Evolutionary conservation across 2,888 invertebrate species (phyloP).

Genomic region (Pachymerium ferrugineum): DNA sequence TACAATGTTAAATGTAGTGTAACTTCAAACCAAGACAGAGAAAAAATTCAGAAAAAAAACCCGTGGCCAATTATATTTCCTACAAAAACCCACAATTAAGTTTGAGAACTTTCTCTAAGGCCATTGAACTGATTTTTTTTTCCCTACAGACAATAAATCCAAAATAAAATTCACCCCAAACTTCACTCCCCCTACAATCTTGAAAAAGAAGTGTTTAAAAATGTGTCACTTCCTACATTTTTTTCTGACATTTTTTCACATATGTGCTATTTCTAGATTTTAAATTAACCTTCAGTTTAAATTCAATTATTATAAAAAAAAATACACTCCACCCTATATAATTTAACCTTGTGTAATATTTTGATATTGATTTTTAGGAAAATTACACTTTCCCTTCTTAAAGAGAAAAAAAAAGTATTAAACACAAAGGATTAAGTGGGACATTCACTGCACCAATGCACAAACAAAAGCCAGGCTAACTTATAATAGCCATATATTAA

Average conservation of each 20-base stretch:
- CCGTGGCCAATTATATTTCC: no score
- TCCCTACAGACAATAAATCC: neutral
- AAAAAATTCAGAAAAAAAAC: no score
- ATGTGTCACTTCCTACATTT: conserved; percentile 2
- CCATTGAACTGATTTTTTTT: neutral
- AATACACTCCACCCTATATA: neutral
- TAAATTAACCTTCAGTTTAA: neutral
- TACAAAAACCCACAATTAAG: neutral
- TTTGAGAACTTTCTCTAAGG: neutral
- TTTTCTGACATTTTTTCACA: neutral
- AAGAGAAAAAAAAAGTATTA: conserved; percentile 8
- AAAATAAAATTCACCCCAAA: neutral
- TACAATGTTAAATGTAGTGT: no score
- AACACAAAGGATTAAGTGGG: neutral
- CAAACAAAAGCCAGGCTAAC: conserved; percentile 3
- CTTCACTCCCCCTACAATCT: neutral
- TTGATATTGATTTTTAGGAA: neutral
- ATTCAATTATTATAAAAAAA: neutral
- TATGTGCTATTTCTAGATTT: neutral
- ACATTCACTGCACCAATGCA: conserved; percentile 15
- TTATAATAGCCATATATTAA: no score
- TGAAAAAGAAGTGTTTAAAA: neutral
- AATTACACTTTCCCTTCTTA: conserved; percentile 3
- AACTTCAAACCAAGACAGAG: neutral
- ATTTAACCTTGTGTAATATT: neutral